Evolutionary conservation across 2,888 invertebrate genomes (phyloP), one percentile per base, ranked within the genome.

Genomic region (Heteropelma amictum): DNA sequence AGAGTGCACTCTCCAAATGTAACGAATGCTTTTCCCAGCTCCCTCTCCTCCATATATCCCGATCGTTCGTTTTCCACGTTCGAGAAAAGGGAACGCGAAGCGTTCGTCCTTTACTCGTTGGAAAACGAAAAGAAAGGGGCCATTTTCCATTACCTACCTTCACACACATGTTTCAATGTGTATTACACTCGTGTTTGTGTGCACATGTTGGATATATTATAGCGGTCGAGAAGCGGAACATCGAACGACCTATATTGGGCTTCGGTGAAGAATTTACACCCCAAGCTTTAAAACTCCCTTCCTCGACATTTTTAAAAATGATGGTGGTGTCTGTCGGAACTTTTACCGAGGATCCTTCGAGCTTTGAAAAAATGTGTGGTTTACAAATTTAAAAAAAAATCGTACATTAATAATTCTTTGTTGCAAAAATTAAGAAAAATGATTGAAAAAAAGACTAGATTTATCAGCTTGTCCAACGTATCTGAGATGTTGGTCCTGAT

Each of bases 201-300:
- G 35, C 38, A 35, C 7, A 10, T 42, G 51, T 51, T 14, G 14
- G 33, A 14, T 28, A n/a, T 56, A 21, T 49, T 54, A 42, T 40
- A 60, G 40, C 28, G 33, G 60, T 49, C 65, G 63, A 64, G 67
- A 47, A 68, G 58, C 65, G 63, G 47, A 67, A 56, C 72, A 61
- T 72, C 64, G 64, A 70, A 68, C 72, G 76, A 77, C 79, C 73
- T 77, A 77, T 72, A 79, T 80, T 38, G 77, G 65, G 77, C 73
- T 77, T 73, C 72, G n/a, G 73, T 74, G 45, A 72, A 61, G 56
- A 79, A 80, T 80, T 79, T 78, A 79, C 72, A 77, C 19, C 35
- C 51, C 60, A 53, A 21, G 35, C 58, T 54, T 75, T 30, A 49
- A 54, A 61, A 61, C 49, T 38, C 26, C 21, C 49, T 47, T 53